Conservation (phyloP, 2,888 invertebrate genomes). For the Drosophila neotestacea region DNA sequence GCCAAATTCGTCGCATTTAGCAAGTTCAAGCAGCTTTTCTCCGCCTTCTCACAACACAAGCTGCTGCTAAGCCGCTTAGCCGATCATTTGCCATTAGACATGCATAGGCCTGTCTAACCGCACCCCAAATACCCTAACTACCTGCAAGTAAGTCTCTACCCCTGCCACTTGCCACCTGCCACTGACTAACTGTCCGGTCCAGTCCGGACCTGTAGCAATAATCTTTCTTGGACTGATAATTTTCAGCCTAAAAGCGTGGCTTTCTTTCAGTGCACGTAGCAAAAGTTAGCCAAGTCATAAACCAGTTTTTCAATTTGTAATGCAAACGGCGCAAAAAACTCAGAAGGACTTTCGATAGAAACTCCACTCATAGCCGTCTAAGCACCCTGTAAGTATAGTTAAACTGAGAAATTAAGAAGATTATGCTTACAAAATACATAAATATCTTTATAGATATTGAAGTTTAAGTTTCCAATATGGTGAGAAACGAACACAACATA, state of each 20-base stretch:
- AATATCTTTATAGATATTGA: no score
- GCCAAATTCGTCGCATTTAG: constrained; percentile 27
- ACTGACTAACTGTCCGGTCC: not conserved
- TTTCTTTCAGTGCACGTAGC: constrained; percentile 69
- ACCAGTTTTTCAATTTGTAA: constrained; percentile 73
- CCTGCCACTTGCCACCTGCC: not conserved
- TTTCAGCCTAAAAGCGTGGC: constrained; percentile 72
- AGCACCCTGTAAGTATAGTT: constrained; percentile 3
- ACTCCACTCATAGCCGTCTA: not conserved
- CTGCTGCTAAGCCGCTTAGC: constrained; percentile 54
- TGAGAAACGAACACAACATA: no score
- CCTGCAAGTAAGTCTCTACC: not conserved
- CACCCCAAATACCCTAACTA: constrained; percentile 32
- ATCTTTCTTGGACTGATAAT: constrained; percentile 49
- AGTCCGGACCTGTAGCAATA: constrained; percentile 7
- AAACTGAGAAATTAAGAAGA: no score
- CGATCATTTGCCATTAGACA: constrained; percentile 52
- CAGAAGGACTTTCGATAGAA: not conserved
- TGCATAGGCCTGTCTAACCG: constrained; percentile 31
- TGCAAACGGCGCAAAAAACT: constrained; percentile 38
- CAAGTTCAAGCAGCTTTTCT: constrained; percentile 10
- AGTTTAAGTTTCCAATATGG: no score
- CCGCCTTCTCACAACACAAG: not conserved
- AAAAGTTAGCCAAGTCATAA: constrained; percentile 76
- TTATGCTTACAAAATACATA: no score